Conservation (phyloP, 2,888 invertebrate species). For the Sarcophaga subvicina region DNA sequence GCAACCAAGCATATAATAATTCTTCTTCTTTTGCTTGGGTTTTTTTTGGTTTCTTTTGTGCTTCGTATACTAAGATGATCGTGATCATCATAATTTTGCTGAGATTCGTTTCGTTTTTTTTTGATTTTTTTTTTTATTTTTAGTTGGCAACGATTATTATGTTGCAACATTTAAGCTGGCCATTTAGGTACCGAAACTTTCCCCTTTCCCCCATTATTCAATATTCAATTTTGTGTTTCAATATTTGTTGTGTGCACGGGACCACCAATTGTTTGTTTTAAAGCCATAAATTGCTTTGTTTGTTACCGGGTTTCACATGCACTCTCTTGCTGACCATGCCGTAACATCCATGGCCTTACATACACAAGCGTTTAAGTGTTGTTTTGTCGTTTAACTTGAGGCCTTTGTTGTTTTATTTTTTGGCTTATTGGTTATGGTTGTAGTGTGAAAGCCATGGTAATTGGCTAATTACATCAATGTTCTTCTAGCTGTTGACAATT, state of each 20-base stretch:
- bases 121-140: background rate
- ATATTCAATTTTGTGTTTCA: conserved; percentile 48
- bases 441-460: conserved; percentile 77
- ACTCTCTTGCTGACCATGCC: conserved; percentile 37
- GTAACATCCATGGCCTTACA: background rate
- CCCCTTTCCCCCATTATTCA: no score
- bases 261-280: conserved; percentile 50
- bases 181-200: background rate
- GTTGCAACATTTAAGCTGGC: conserved; percentile 42
- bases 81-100: conserved; percentile 61
- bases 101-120: background rate
- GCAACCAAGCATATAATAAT: no score
- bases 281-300: background rate
- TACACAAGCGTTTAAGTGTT: background rate
- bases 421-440: conserved; percentile 56
- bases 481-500: conserved; percentile 67
- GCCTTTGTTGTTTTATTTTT: conserved; percentile 11
- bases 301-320: conserved; percentile 6
- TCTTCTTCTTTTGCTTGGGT: background rate
- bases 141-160: conserved; percentile 43
- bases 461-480: conserved; percentile 76
- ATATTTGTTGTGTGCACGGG: conserved; percentile 35
- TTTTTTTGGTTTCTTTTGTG: conserved; percentile 25
- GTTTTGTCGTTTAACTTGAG: conserved; percentile 8
- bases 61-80: conserved; percentile 37